phyloP scores from a whole-genome alignment of 2,888 invertebrate genomes.

The Xestoiulus laeticollis region DNA sequence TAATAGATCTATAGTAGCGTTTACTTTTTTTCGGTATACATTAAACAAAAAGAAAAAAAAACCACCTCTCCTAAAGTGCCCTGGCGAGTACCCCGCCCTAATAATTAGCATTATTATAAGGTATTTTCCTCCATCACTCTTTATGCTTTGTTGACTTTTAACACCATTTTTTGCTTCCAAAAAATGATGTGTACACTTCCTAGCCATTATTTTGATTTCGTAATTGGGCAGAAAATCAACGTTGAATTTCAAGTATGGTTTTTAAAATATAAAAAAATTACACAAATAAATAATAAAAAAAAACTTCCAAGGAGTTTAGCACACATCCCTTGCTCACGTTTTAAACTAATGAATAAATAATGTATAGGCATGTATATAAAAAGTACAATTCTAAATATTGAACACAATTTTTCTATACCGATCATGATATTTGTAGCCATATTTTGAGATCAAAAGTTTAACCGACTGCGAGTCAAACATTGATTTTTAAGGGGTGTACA shows the following conservation, averaged over 20 bases:
- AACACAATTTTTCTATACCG: too few relatives aligned
- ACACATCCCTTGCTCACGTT: too few relatives aligned
- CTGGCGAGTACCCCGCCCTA: not conserved
- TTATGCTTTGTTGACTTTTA: conserved; percentile 34
- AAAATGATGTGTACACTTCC: not conserved
- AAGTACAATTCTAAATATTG: too few relatives aligned
- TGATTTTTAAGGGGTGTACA: too few relatives aligned
- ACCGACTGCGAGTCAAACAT: too few relatives aligned
- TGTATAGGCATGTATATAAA: too few relatives aligned
- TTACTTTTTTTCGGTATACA: not conserved
- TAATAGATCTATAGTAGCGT: not conserved
- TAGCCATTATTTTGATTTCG: conserved; percentile 11
- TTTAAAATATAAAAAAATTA: not conserved
- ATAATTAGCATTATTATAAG: conserved; percentile 22
- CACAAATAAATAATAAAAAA: not conserved
- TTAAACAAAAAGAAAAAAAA: conserved; percentile 36
- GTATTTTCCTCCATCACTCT: not conserved
- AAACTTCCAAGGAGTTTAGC: too few relatives aligned
- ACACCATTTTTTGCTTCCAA: not conserved
- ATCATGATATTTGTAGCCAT: too few relatives aligned
- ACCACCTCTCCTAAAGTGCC: not conserved
- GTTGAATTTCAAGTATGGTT: not conserved
- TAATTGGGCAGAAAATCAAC: not conserved
- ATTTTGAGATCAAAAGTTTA: too few relatives aligned
- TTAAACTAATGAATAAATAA: too few relatives aligned